These are phyloP conservation scores for Cavia aperea DNA, from an alignment of 2,113 vertebrate species.

Conservation along the genomic window DNA sequence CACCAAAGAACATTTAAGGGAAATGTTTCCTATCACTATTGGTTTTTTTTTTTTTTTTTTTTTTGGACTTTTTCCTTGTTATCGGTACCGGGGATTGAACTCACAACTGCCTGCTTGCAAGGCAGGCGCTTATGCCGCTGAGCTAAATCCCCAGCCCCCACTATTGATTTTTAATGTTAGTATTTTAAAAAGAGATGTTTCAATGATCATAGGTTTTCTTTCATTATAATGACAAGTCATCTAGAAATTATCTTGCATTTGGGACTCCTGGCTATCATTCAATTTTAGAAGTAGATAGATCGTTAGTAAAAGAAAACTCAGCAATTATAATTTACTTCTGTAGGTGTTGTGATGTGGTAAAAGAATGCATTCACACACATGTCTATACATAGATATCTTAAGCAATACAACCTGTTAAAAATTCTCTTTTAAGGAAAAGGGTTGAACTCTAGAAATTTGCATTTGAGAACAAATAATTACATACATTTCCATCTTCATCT, in stretches of 20 bases:
- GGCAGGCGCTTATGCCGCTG: too few relatives aligned
- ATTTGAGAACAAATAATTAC: constrained; percentile 53
- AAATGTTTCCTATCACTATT: constrained; percentile 47
- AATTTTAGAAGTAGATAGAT: constrained; percentile 51
- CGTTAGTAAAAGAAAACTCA: constrained; percentile 27
- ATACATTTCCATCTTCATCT: constrained; percentile 9
- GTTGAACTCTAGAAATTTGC: constrained; percentile 34
- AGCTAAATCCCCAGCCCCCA: background rate
- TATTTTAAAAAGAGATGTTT: constrained; percentile 59
- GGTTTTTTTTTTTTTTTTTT: background rate
- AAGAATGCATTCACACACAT: constrained; percentile 12
- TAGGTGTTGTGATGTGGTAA: background rate
- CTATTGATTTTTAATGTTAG: constrained; percentile 56
- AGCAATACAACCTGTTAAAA: constrained; percentile 21
- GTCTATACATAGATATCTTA: constrained; percentile 30
- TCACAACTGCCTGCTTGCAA: too few relatives aligned
- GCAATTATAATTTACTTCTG: constrained; percentile 37
- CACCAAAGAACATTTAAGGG: constrained; percentile 47
- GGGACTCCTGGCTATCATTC: constrained; percentile 24
- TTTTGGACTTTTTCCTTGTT: too few relatives aligned
- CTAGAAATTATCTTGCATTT: constrained; percentile 53
- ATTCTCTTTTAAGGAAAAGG: constrained; percentile 42
- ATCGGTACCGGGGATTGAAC: too few relatives aligned
- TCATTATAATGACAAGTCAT: constrained; percentile 49
- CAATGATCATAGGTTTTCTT: constrained; percentile 49